Percentiles rank a stretch among this genome's conserved stretches.
Evolutionary conservation across 2,888 invertebrate species (phyloP).

Genomic region (Chrysodeixis includens): DNA sequence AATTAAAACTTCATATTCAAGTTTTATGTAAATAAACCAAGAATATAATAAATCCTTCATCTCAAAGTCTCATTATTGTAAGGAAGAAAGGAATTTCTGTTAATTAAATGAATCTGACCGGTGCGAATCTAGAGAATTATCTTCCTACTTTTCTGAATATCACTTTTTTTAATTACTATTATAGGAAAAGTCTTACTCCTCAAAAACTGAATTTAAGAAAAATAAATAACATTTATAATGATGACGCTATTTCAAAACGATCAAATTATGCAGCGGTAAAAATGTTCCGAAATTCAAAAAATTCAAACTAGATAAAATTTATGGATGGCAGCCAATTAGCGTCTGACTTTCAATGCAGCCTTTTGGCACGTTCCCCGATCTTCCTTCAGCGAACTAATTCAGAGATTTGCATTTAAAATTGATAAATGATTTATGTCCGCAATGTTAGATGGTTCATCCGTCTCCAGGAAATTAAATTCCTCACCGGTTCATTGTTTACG

Average conservation of each 20-base stretch:
- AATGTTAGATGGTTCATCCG: slow-evolving; percentile 18
- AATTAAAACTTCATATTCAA: neutral
- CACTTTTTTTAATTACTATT: neutral
- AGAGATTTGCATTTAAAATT: slow-evolving; percentile 58
- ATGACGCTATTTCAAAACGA: slow-evolving; percentile 5
- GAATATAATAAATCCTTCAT: neutral
- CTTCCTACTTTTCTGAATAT: neutral
- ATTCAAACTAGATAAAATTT: slow-evolving; percentile 41
- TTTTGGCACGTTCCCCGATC: slow-evolving; percentile 51
- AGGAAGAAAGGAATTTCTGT: neutral
- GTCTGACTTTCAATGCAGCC: slow-evolving; percentile 27
- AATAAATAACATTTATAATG: neutral
- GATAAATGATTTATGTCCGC: slow-evolving; percentile 56
- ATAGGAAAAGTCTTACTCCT: too few relatives aligned
- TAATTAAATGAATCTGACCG: neutral
- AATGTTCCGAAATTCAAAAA: slow-evolving; percentile 31
- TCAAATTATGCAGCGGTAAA: slow-evolving; percentile 10
- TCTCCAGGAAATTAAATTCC: slow-evolving; percentile 57
- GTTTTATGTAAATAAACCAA: neutral
- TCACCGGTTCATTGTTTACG: slow-evolving; percentile 34
- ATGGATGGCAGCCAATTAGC: slow-evolving; percentile 52
- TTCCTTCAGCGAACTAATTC: slow-evolving; percentile 41
- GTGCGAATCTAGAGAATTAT: neutral
- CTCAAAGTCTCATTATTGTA: neutral
- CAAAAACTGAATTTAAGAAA: neutral